A percentile compares a stretch with the other conserved stretches of the same genome.
These are phyloP conservation scores for Diuraphis noxia DNA, from an alignment of 1,140 invertebrate species.

Conservation along the genomic window DNA sequence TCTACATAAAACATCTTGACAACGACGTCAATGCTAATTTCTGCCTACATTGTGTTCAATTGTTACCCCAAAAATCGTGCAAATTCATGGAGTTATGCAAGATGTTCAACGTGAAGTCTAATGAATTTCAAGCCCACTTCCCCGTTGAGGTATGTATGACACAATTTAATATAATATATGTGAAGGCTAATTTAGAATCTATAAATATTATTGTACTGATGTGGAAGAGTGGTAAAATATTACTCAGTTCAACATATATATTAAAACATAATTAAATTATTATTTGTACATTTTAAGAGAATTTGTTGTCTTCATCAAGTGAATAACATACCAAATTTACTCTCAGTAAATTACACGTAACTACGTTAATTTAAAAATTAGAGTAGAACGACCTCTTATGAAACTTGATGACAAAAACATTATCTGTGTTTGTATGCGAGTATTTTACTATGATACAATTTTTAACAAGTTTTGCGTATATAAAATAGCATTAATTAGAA, in stretches of 20 bases:
- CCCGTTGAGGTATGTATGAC: neutral
- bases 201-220: neutral
- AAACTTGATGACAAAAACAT: too few species aligned
- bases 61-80: constrained; percentile 76
- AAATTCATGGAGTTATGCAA: constrained; percentile 82
- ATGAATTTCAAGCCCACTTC: constrained; percentile 44
- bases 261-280: neutral
- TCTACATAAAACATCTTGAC: constrained; percentile 64
- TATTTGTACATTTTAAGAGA: too few species aligned
- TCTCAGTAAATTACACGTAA: too few species aligned
- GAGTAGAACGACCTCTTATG: too few species aligned
- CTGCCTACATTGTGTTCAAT: constrained; percentile 81
- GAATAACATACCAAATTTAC: too few species aligned
- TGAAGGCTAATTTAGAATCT: neutral
- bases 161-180: neutral
- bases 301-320: too few species aligned
- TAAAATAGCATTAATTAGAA: too few species aligned
- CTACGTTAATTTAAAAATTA: too few species aligned
- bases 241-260: neutral
- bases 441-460: too few species aligned
- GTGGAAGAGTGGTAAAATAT: neutral
- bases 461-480: too few species aligned
- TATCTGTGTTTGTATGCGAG: too few species aligned
- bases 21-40: constrained; percentile 73
- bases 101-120: constrained; percentile 67